Percentiles rank a stretch among this genome's conserved stretches.
These are phyloP conservation scores for Neria commutata DNA, from an alignment of 2,888 invertebrate genomes.

Conservation along the genomic window DNA sequence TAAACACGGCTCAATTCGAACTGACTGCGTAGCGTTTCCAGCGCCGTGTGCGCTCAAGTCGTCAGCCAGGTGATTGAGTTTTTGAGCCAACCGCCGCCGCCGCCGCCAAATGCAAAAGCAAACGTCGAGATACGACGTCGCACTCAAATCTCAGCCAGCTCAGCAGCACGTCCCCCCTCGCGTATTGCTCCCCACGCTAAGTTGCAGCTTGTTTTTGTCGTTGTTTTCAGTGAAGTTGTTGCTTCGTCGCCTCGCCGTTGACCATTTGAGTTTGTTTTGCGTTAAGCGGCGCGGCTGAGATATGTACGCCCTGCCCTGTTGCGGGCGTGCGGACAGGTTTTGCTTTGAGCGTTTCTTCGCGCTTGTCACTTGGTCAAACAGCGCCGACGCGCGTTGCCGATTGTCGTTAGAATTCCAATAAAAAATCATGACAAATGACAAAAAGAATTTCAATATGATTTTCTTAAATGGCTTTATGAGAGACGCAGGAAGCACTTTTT, in stretches of 20 bases:
- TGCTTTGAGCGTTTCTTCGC: neutral
- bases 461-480: neutral
- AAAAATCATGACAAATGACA: constrained; percentile 5
- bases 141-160: neutral
- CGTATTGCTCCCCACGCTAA: constrained; percentile 1
- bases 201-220: constrained; percentile 4
- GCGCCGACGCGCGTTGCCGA: neutral
- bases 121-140: neutral
- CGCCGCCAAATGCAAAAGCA: constrained; percentile 5
- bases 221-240: neutral
- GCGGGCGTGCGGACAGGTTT: constrained; percentile 4
- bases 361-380: neutral
- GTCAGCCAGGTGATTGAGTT: constrained; percentile 23
- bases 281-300: too few relatives aligned
- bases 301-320: constrained; percentile 2
- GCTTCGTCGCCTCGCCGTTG: too few relatives aligned
- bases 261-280: constrained; percentile 11
- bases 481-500: too few relatives aligned
- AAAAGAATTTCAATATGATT: neutral
- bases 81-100: constrained; percentile 17
- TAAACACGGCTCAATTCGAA: constrained; percentile 60
- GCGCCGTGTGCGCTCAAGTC: constrained; percentile 11
- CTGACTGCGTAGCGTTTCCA: constrained; percentile 46
- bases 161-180: neutral
- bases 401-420: neutral